Evolutionary conservation across 2,797 vertebrate genomes (phyloP).

Genomic region (Fistularia tabacaria): DNA sequence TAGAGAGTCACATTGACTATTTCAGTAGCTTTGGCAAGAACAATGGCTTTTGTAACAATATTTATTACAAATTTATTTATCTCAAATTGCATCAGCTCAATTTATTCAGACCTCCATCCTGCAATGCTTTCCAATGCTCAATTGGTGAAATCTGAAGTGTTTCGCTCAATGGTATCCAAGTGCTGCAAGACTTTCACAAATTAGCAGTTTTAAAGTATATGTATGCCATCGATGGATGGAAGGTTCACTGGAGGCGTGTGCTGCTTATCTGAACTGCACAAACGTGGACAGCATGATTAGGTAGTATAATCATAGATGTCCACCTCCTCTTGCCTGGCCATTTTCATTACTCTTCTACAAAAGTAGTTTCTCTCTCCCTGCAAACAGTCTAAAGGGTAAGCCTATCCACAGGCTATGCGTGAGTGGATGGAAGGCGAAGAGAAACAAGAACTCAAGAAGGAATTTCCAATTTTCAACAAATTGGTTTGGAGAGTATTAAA

Average conservation of each 20-base stretch:
- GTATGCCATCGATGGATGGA: constrained; percentile 58
- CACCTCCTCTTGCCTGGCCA: constrained; percentile 41
- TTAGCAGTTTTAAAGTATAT: constrained; percentile 69
- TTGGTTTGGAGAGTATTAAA: constrained; percentile 62
- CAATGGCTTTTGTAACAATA: constrained; percentile 49
- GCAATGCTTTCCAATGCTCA: constrained; percentile 51
- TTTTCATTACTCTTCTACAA: constrained; percentile 45
- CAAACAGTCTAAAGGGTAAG: constrained; percentile 70
- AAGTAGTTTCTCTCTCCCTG: constrained; percentile 44
- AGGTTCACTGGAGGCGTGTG: constrained; percentile 69
- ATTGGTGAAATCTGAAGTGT: constrained; percentile 70
- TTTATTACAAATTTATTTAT: constrained; percentile 54
- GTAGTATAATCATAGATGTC: constrained; percentile 56
- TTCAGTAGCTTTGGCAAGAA: constrained; percentile 35
- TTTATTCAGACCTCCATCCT: constrained; percentile 59
- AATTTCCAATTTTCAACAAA: constrained; percentile 71
- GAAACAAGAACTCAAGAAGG: constrained; percentile 57
- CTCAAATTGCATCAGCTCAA: constrained; percentile 45
- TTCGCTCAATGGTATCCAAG: constrained; percentile 73
- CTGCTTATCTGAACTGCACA: constrained; percentile 72
- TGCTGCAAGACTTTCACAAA: constrained; percentile 67
- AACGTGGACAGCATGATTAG: constrained; percentile 76
- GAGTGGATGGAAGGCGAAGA: constrained; percentile 41
- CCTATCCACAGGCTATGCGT: constrained; percentile 69
- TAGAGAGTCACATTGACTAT: constrained; percentile 35